phyloP scores from a whole-genome alignment of 2,888 invertebrate species.

The Pachydiplax longipennis region DNA sequence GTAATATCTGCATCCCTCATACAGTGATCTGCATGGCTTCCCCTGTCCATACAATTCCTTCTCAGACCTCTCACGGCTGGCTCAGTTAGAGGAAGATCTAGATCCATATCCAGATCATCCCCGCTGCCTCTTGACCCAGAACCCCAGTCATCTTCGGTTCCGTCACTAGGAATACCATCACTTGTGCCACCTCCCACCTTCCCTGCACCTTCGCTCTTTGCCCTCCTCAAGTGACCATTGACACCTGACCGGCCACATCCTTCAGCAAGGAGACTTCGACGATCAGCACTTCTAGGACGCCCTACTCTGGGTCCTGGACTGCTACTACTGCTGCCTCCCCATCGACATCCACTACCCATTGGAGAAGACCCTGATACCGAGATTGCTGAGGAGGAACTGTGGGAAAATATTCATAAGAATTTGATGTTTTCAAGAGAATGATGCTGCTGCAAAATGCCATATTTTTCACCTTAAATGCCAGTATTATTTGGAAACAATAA shows the following conservation, averaged over 20 bases:
- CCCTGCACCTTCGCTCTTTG: slow-evolving; percentile 48
- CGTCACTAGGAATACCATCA: slow-evolving; percentile 67
- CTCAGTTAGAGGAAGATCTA: slow-evolving; percentile 53
- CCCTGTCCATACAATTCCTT: slow-evolving; percentile 50
- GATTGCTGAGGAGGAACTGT: slow-evolving; percentile 58
- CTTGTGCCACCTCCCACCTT: slow-evolving; percentile 57
- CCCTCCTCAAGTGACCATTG: slow-evolving; percentile 47
- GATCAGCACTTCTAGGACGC: slow-evolving; percentile 56
- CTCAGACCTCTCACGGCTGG: slow-evolving; percentile 60
- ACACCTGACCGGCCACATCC: slow-evolving; percentile 15
- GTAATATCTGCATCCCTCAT: slow-evolving; percentile 61
- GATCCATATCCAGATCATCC: slow-evolving; percentile 71
- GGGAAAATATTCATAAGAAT: slow-evolving; percentile 50
- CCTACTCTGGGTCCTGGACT: slow-evolving; percentile 11
- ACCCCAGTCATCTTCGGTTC: slow-evolving; percentile 73
- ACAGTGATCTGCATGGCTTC: slow-evolving; percentile 49
- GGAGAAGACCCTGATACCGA: slow-evolving; percentile 52
- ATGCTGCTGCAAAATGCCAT: too few species aligned
- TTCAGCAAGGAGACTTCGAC: slow-evolving; percentile 52
- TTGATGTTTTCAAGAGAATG: too few species aligned
- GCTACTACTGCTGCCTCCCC: slow-evolving; percentile 50
- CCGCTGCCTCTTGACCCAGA: slow-evolving; percentile 69
- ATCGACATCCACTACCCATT: slow-evolving; percentile 53
- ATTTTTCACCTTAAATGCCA: too few species aligned
- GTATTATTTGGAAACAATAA: too few species aligned